These are phyloP conservation scores for Dicyrtomina minuta DNA, from an alignment of 2,888 invertebrate genomes.

Conservation along the genomic window DNA sequence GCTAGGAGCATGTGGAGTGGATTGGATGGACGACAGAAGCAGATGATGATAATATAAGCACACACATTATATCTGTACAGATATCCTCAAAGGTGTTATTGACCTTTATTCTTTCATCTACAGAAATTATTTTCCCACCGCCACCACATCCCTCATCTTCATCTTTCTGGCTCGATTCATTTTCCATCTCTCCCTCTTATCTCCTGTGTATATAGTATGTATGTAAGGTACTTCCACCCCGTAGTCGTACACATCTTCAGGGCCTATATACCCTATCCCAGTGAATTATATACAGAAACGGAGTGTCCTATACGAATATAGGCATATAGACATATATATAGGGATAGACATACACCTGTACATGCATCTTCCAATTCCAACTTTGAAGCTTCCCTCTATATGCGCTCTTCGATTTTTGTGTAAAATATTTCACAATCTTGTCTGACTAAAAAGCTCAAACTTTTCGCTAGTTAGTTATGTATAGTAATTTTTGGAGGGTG, in stretches of 20 bases:
- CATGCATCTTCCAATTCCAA: neutral
- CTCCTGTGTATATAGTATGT: neutral
- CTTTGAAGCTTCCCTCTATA: no score
- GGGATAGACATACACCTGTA: neutral
- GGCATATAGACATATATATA: no score
- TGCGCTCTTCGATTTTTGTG: neutral
- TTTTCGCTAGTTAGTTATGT: neutral
- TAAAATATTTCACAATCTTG: neutral
- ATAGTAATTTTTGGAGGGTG: no score
- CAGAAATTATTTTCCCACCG: conserved; percentile 51
- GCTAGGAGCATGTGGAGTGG: neutral
- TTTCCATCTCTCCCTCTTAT: conserved; percentile 9
- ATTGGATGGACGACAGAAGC: no score
- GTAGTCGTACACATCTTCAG: no score
- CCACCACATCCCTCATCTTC: conserved; percentile 28
- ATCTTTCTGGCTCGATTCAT: conserved; percentile 27
- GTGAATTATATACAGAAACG: no score
- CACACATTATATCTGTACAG: conserved; percentile 22
- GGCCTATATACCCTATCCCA: no score
- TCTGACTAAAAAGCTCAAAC: neutral
- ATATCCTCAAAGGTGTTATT: conserved; percentile 52
- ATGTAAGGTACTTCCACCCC: no score
- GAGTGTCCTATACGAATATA: no score
- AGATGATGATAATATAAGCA: neutral
- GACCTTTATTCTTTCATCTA: conserved; percentile 52